Percentiles rank a stretch among this genome's conserved stretches.
Evolutionary conservation across 2,888 invertebrate genomes (phyloP).

Genomic region (Bombyx huttoni): DNA sequence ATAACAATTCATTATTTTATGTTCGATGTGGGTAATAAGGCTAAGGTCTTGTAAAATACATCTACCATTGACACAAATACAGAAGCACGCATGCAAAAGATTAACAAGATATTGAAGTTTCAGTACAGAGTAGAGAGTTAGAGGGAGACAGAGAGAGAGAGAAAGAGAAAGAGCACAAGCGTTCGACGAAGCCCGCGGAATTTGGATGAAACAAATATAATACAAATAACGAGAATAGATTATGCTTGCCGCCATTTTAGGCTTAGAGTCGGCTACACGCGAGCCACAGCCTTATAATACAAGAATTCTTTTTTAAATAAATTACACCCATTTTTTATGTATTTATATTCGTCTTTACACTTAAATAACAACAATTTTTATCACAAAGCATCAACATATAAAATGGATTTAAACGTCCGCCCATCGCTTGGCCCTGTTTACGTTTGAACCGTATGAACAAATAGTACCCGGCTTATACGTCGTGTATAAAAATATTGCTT

Average conservation of each 20-base stretch:
- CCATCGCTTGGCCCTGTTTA: constrained; percentile 27
- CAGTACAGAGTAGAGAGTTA: too few species aligned
- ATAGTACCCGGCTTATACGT: neutral
- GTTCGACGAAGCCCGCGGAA: constrained; percentile 26
- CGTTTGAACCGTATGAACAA: constrained; percentile 47
- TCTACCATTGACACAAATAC: constrained; percentile 22
- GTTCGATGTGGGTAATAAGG: constrained; percentile 70
- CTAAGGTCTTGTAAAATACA: constrained; percentile 43
- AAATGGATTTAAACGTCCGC: constrained; percentile 23
- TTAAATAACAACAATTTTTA: constrained; percentile 65
- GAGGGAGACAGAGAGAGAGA: neutral
- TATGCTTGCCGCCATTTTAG: neutral
- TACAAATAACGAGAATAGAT: neutral
- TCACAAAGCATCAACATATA: constrained; percentile 69
- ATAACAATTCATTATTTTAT: constrained; percentile 46
- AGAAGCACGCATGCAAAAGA: constrained; percentile 70
- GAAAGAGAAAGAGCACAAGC: constrained; percentile 9
- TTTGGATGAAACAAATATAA: constrained; percentile 61
- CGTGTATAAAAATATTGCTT: constrained; percentile 72
- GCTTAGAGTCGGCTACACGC: constrained; percentile 43
- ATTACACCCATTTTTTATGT: constrained; percentile 50
- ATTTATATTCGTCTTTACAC: constrained; percentile 65
- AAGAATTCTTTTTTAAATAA: constrained; percentile 38
- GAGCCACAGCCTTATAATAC: constrained; percentile 53
- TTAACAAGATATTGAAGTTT: constrained; percentile 24